Base-by-base conservation (phyloP, 2,888 invertebrate species). In the Entomobrya proxima region DNA sequence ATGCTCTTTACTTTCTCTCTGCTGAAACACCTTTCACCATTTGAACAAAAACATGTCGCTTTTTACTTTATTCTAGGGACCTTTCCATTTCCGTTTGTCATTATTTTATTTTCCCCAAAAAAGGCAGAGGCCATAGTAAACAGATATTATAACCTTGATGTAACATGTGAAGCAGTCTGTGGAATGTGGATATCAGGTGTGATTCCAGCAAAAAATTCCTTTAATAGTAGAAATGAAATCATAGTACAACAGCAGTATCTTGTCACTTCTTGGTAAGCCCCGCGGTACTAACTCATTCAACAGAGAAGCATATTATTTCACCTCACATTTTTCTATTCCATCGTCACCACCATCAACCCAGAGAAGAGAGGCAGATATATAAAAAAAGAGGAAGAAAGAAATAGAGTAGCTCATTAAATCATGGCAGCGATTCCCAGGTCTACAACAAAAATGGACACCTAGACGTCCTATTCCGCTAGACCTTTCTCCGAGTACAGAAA, bases 341-440 rank as follows among this genome's bases (percentile, higher is more conserved):
- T 47, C 44, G 30, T 47, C 27, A 9, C 44, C 69, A 69, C 47
- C 69, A 18, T 24, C 9, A 18, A 15, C 2, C 27, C 3, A 7
- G 15, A n/a, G 18, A 24, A 69, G 52, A 47, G 35, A n/a, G 15
- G 15, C 5, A 52, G 11, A 58, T 58, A 9, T 32, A 32, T 13
- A 64, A 35, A 32, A 32, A 24, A 4, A 35, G 13, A 64, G 32
- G 18, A 18, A 24, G 64, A 21, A 47, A 76, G 58, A 27, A 52
- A 80, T 30, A n/a, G 37, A 5, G 55, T 9, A 76, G 83, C 78
- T 85, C 78, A 85, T 85, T 84, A 84, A 84, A 84, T 84, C 77
- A 85, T 78, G 72, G 78, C 44, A 72, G 24, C 47, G 37, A 84
- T 84, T 69, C 84, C 84, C 84, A 52, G 47, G 69, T 11, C 58